Evolutionary conservation across 1,140 invertebrate species (phyloP).

Genomic region (Formica exsecta): DNA sequence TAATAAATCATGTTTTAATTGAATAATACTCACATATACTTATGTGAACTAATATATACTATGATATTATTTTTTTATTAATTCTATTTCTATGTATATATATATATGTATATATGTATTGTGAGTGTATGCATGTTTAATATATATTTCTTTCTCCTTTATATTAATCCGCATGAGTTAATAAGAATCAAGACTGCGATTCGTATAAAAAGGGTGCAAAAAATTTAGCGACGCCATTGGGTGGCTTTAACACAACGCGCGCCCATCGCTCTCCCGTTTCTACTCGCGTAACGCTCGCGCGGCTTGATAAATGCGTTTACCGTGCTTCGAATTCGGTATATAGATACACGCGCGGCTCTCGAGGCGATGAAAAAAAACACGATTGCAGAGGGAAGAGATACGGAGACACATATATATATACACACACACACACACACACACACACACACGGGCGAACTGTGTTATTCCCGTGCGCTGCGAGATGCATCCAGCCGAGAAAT

Average conservation of each 20-base stretch:
- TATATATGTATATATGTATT: background rate
- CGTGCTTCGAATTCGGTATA: constrained; percentile 75
- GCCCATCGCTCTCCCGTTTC: constrained; percentile 39
- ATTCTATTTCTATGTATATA: background rate
- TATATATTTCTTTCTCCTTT: background rate
- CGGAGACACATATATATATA: background rate
- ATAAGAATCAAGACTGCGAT: constrained; percentile 8
- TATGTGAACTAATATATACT: background rate
- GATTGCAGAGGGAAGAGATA: constrained; percentile 4
- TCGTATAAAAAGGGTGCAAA: background rate
- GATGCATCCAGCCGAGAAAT: constrained; percentile 25
- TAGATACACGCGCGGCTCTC: constrained; percentile 20
- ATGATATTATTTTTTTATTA: background rate
- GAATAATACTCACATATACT: background rate
- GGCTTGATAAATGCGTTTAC: constrained; percentile 75
- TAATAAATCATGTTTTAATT: too few species aligned
- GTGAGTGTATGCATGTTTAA: too few species aligned
- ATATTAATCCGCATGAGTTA: background rate
- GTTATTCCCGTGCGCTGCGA: constrained; percentile 8
- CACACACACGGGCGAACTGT: background rate
- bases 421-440: background rate
- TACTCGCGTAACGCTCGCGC: constrained; percentile 59
- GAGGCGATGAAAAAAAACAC: constrained; percentile 58
- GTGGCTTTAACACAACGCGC: constrained; percentile 15
- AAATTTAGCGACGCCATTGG: constrained; percentile 36